Percentiles rank a stretch among this genome's conserved stretches.
phyloP scores from a whole-genome alignment of 1,140 invertebrate genomes.

The Sarcophaga bullata region DNA sequence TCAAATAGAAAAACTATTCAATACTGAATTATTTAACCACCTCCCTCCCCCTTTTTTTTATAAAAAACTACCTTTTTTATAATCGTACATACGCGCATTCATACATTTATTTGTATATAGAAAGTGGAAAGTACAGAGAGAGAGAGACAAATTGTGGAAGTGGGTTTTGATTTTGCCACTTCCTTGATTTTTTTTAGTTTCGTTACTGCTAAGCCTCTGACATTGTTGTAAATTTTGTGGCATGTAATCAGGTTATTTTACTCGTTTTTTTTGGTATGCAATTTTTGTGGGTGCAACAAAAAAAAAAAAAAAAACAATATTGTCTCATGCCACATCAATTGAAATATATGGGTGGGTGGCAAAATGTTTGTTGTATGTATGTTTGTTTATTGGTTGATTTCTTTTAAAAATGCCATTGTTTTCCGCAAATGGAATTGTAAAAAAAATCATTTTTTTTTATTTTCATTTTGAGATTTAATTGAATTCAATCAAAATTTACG shows the following conservation, averaged over 20 bases:
- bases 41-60: background rate
- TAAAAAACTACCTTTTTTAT: no score
- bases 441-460: no score
- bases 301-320: background rate
- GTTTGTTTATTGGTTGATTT: background rate
- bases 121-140: no score
- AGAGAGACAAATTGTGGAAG: background rate
- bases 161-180: background rate
- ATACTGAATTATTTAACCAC: conserved; percentile 1
- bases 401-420: background rate
- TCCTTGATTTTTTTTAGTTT: background rate
- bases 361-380: background rate
- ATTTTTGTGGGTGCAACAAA: background rate
- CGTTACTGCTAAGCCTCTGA: background rate
- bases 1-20: background rate
- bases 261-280: background rate
- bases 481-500: conserved; percentile 22
- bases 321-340: background rate
- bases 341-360: background rate
- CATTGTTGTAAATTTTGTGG: no score
- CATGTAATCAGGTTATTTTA: background rate
- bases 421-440: background rate
- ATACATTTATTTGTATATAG: no score
- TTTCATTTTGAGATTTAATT: background rate
- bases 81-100: no score